These are phyloP conservation scores for Climacteris rufus DNA, from an alignment of 2,113 vertebrate genomes.

Conservation along the genomic window DNA sequence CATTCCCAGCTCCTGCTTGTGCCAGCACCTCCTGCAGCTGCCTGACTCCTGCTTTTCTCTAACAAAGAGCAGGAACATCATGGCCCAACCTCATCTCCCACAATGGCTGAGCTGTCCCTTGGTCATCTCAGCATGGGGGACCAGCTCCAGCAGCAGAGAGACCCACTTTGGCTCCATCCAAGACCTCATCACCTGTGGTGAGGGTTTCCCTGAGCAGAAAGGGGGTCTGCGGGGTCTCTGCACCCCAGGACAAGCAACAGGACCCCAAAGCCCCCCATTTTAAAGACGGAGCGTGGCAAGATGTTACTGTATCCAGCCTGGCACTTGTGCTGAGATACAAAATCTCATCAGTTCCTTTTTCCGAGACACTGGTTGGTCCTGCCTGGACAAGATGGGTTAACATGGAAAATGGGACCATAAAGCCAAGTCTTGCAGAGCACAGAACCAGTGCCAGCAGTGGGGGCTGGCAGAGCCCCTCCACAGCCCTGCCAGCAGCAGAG, in stretches of 20 bases:
- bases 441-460: rapidly evolving
- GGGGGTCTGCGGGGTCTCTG: neutral
- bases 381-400: rapidly evolving
- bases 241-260: neutral
- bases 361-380: rapidly evolving
- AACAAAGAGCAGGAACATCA: neutral
- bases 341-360: neutral
- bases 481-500: neutral
- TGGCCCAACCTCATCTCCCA: neutral
- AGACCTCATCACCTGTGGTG: rapidly evolving
- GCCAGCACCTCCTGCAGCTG: neutral
- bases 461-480: neutral
- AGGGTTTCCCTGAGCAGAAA: neutral
- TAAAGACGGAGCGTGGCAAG: neutral
- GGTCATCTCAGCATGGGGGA: rapidly evolving
- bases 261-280: neutral
- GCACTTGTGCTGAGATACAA: neutral
- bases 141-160: neutral
- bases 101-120: neutral
- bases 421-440: neutral
- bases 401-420: rapidly evolving
- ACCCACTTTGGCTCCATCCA: neutral
- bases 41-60: neutral
- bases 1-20: neutral
- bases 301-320: neutral